A percentile compares a stretch with the other conserved stretches of the same genome.
Conservation (phyloP, 1,140 invertebrate species). For the Mylabris phalerata region DNA sequence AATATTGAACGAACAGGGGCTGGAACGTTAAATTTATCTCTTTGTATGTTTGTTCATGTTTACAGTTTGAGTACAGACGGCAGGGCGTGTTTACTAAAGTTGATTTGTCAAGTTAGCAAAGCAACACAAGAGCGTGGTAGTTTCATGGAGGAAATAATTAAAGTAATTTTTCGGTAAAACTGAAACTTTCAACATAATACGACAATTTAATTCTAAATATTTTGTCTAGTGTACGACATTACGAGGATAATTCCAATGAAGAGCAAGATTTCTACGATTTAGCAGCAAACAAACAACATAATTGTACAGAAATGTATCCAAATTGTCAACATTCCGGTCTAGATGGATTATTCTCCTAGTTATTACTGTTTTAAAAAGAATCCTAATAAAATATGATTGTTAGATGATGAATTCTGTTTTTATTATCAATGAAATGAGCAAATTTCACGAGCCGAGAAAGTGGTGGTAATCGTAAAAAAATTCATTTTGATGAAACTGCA, state of each 20-base stretch:
- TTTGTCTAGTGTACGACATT: constrained; percentile 28
- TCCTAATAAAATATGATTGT: neutral
- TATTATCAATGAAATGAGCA: neutral
- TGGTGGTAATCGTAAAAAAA: neutral
- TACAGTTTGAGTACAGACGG: constrained; percentile 37
- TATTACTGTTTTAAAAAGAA: neutral
- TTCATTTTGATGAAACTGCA: neutral
- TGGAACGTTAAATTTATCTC: neutral
- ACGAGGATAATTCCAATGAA: constrained; percentile 18
- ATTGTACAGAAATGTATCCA: constrained; percentile 45
- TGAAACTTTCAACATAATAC: neutral
- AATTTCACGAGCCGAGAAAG: neutral
- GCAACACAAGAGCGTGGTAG: constrained; percentile 31
- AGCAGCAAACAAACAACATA: constrained; percentile 27
- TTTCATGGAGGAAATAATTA: constrained; percentile 48
- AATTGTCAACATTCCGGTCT: constrained; percentile 45
- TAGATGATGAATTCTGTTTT: neutral
- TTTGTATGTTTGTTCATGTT: constrained; percentile 10
- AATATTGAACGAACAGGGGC: neutral
- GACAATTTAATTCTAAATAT: neutral
- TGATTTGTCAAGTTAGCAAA: constrained; percentile 45
- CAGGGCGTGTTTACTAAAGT: constrained; percentile 47
- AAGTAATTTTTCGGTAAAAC: constrained; percentile 46
- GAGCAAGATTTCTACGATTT: constrained; percentile 33
- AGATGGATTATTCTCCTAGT: constrained; percentile 10